phyloP scores from a whole-genome alignment of 2,113 vertebrate genomes.

The Pseudorhombus dupliciocellatus region DNA sequence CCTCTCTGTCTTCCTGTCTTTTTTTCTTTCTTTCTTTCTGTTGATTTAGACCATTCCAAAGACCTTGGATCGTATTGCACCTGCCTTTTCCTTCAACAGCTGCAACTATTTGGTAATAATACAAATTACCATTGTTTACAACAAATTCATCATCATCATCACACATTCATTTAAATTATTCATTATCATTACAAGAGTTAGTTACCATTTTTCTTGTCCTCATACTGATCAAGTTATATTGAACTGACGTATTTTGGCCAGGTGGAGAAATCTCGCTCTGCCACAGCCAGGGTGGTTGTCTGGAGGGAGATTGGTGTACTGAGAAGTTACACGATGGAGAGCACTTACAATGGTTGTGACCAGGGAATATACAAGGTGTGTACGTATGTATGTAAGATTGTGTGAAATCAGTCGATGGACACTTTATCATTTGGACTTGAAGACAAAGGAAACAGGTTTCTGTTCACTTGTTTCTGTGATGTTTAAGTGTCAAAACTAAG shows the following conservation, averaged over 20 bases:
- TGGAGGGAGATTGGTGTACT: constrained; percentile 92
- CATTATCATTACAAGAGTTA: neutral
- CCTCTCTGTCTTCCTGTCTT: too few species aligned
- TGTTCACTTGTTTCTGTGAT: neutral
- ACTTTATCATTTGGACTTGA: neutral
- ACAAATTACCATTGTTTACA: neutral
- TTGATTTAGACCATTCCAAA: constrained; percentile 86
- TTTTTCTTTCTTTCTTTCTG: constrained; percentile 14
- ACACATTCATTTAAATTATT: neutral
- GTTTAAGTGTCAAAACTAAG: too few species aligned
- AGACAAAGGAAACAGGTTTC: neutral
- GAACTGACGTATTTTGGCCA: constrained; percentile 51
- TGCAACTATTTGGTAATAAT: constrained; percentile 86
- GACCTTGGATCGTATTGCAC: constrained; percentile 90
- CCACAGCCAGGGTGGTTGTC: constrained; percentile 90
- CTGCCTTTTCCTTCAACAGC: constrained; percentile 90
- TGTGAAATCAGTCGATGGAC: neutral
- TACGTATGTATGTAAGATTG: neutral
- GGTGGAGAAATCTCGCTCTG: constrained; percentile 90
- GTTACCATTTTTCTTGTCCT: neutral
- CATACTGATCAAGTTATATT: neutral
- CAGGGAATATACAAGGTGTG: constrained; percentile 92
- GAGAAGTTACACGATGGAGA: constrained; percentile 96
- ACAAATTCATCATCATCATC: too few species aligned
- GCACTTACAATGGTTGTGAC: constrained; percentile 91